phyloP scores from a whole-genome alignment of 2,888 invertebrate species.

The Adineta ricciae region DNA sequence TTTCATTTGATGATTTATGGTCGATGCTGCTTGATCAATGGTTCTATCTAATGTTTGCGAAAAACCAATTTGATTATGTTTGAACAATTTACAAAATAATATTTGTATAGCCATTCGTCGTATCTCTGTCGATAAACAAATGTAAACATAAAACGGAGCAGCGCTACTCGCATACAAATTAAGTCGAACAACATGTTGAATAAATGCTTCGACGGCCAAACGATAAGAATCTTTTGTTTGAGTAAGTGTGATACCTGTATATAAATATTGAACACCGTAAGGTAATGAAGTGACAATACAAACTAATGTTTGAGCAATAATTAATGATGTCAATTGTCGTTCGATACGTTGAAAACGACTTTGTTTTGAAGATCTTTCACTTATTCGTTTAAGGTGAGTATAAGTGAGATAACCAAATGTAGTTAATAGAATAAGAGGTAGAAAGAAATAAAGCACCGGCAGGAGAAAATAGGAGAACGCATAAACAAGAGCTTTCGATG shows the following conservation, averaged over 20 bases:
- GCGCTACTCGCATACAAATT: background rate
- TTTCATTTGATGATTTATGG: background rate
- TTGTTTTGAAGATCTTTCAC: background rate
- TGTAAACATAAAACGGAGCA: background rate
- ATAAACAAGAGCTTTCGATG: background rate
- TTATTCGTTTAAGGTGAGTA: background rate
- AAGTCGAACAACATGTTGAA: background rate
- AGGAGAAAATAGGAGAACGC: background rate
- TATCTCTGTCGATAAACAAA: too few relatives aligned
- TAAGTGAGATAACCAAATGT: background rate
- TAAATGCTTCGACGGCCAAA: background rate
- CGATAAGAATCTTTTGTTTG: background rate
- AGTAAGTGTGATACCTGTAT: background rate
- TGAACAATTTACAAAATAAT: background rate
- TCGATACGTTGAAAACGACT: background rate
- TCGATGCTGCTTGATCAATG: background rate
- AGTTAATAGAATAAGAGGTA: background rate
- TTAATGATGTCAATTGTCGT: background rate
- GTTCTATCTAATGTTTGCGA: background rate
- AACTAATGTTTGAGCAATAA: background rate
- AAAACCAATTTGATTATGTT: background rate
- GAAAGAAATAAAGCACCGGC: background rate
- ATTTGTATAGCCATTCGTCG: too few relatives aligned
- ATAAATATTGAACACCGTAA: background rate
- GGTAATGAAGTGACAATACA: background rate